phyloP scores from a whole-genome alignment of 2,797 vertebrate species.

The Semotilus atromaculatus region DNA sequence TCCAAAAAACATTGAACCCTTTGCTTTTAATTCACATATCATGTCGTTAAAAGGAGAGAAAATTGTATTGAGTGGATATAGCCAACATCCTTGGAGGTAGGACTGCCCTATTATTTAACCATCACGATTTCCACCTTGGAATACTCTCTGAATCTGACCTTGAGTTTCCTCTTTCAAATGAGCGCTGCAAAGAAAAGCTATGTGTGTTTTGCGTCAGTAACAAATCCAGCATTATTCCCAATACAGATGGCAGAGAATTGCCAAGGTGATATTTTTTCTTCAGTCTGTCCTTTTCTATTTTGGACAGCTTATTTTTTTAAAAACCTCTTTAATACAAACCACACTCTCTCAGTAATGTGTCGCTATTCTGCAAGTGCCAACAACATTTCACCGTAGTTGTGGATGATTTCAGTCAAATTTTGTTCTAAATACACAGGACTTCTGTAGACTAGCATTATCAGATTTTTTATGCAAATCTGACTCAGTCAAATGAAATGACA shows the following conservation, averaged over 20 bases:
- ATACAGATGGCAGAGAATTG: background rate
- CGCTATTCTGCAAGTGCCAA: background rate
- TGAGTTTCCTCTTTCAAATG: slow-evolving; percentile 53
- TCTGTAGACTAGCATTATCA: background rate
- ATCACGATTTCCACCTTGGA: slow-evolving; percentile 52
- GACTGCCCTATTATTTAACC: slow-evolving; percentile 42
- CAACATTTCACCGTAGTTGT: background rate
- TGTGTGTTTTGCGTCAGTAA: slow-evolving; percentile 34
- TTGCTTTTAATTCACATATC: slow-evolving; percentile 32
- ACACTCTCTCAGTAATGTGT: no score
- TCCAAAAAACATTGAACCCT: background rate
- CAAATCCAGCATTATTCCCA: slow-evolving; percentile 2
- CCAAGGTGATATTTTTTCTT: background rate
- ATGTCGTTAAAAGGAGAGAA: background rate
- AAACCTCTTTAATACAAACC: background rate
- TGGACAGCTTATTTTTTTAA: background rate
- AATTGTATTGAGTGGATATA: background rate
- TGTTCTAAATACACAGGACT: background rate
- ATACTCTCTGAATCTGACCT: slow-evolving; percentile 50
- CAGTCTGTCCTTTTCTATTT: background rate
- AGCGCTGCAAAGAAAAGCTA: slow-evolving; percentile 20
- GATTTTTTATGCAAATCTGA: background rate
- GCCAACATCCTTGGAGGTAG: slow-evolving; percentile 45
- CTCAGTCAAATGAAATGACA: background rate
- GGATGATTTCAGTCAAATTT: background rate